Percentiles rank a stretch among this genome's conserved stretches.
These are phyloP conservation scores for Zaprionus davidi DNA, from an alignment of 1,140 invertebrate genomes.

Conservation along the genomic window DNA sequence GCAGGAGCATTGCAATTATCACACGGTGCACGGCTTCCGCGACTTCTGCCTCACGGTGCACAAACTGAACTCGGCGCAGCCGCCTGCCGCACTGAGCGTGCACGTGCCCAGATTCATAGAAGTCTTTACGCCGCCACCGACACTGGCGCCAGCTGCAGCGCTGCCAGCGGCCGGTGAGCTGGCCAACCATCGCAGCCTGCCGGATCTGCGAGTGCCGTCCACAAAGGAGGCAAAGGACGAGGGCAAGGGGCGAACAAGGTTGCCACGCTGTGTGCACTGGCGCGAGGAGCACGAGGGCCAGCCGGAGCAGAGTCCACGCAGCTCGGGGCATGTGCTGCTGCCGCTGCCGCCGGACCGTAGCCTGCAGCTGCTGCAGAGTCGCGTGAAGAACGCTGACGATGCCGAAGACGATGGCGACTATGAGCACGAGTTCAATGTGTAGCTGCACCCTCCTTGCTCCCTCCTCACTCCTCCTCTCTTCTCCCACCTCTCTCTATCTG, in stretches of 20 bases:
- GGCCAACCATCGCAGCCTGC: slow-evolving; percentile 46
- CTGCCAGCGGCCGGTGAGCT: neutral
- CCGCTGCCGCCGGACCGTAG: slow-evolving; percentile 40
- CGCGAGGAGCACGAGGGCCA: slow-evolving; percentile 5
- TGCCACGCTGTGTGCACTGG: slow-evolving; percentile 43
- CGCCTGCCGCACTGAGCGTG: no score
- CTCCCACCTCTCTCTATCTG: neutral
- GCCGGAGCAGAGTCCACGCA: slow-evolving; percentile 11
- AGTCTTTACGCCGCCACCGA: slow-evolving; percentile 30
- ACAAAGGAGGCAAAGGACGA: neutral
- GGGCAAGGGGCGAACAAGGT: neutral
- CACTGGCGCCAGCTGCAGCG: neutral
- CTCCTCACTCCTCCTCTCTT: no score
- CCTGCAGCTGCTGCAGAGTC: slow-evolving; percentile 5
- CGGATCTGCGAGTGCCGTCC: slow-evolving; percentile 22
- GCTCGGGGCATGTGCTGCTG: slow-evolving; percentile 22
- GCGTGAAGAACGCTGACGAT: neutral
- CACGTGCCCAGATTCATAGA: slow-evolving; percentile 53
- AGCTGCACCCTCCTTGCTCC: neutral
- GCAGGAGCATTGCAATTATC: slow-evolving; percentile 38
- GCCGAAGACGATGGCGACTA: neutral
- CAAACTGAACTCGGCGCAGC: slow-evolving; percentile 29
- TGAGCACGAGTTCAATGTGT: slow-evolving; percentile 54
- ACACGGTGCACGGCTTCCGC: slow-evolving; percentile 67
- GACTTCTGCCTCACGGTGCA: slow-evolving; percentile 70